These are phyloP conservation scores for Perccottus glenii DNA, from an alignment of 2,113 vertebrate genomes.

Conservation along the genomic window DNA sequence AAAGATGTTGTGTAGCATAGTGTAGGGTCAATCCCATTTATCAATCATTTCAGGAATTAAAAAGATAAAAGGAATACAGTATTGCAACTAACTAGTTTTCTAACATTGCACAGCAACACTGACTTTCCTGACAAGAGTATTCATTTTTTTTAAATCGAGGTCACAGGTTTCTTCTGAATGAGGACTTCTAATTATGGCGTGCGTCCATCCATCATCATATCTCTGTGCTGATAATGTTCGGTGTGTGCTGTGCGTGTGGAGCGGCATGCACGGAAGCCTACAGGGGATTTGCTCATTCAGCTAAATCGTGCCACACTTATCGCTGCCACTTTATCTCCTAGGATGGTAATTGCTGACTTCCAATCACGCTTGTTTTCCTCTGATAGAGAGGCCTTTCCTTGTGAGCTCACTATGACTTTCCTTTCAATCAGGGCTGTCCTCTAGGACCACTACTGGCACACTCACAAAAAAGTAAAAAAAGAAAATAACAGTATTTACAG, in stretches of 20 bases:
- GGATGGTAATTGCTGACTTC: conserved; percentile 78
- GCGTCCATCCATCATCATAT: conserved; percentile 8
- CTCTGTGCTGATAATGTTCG: conserved; percentile 34
- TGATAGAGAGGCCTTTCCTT: conserved; percentile 51
- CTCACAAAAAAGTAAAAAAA: conserved; percentile 28
- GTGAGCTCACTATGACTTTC: conserved; percentile 38
- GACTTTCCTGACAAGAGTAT: neutral
- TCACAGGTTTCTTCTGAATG: neutral
- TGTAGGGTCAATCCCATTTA: no score
- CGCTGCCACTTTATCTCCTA: conserved; percentile 65
- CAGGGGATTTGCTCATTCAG: conserved; percentile 67
- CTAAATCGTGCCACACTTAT: conserved; percentile 74
- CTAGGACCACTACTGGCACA: conserved; percentile 9
- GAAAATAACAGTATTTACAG: conserved; percentile 19
- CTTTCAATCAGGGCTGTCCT: conserved; percentile 8
- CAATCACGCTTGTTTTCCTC: conserved; percentile 71
- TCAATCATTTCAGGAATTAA: no score
- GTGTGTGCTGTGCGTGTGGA: conserved; percentile 79
- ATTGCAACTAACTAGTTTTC: no score
- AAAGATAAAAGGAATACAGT: no score
- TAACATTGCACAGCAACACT: neutral
- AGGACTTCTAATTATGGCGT: conserved; percentile 2
- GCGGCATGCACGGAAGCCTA: conserved; percentile 63
- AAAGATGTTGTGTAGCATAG: neutral
- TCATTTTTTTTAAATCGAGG: neutral